Base-by-base conservation (phyloP, 2,797 vertebrate species). In the Echiichthys vipera region DNA sequence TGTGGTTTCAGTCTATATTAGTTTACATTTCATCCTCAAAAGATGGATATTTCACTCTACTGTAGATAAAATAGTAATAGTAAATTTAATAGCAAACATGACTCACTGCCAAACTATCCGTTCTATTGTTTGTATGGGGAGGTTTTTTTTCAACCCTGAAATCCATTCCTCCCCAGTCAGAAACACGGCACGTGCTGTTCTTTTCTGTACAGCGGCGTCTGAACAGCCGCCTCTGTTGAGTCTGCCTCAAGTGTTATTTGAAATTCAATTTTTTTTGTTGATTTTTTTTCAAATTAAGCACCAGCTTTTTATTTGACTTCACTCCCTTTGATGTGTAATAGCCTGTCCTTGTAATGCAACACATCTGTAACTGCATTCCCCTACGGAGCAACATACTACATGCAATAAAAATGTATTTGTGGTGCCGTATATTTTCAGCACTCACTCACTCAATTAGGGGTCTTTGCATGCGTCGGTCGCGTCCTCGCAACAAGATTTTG, bases 211-310 rank as follows among this genome's bases (percentile, higher is more conserved):
- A 20, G 30, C 1, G 29, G 25, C 4, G 18, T 53, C 55, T 47
- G 69, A 59, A 24, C 18, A 5, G 39, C 43, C 0, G 25, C 39
- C 53, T 76, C 56, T 65, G 80, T 77, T 58, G 56, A 62, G 40
- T 46, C 30, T 13, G 71, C 71, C 73, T 81, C 30, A 0, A 67
- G 77, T 80, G 50, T 66, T 81, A 45, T 83, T 86, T 80, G 22
- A 85, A 83, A 86, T 83, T 86, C 68, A 22, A 47, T 80, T 76
- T 86, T n/a, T n/a, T n/a, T n/a, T n/a, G n/a, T n/a, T n/a, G n/a
- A n/a, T n/a, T n/a, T n/a, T n/a, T n/a, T 87, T 82, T 83, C 58
- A 64, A 75, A 84, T 85, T 64, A 83, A 59, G 43, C 50, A 5
- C 55, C 43, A 65, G 62, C 65, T 83, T 80, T 66, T 74, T 64